Evolutionary conservation across 2,888 invertebrate genomes (phyloP).

Genomic region (Amphipyra berbera): DNA sequence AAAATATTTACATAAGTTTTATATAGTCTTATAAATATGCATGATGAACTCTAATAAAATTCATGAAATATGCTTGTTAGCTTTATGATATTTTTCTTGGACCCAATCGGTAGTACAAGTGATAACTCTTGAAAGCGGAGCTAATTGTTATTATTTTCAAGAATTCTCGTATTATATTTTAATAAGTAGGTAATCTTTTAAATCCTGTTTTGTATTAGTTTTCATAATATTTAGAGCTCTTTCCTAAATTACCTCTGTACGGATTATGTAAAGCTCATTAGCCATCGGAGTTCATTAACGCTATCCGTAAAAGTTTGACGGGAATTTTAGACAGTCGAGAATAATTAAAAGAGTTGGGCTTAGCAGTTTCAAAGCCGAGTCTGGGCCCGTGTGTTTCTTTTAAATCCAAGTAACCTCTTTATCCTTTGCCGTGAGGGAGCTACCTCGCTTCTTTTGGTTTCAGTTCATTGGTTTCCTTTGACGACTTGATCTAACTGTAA

Average conservation of each 20-base stretch:
- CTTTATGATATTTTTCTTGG: conserved; percentile 34
- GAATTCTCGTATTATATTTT: too few relatives aligned
- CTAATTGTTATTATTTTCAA: too few relatives aligned
- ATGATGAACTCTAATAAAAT: conserved; percentile 36
- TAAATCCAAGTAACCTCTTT: conserved; percentile 62
- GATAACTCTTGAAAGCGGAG: too few relatives aligned
- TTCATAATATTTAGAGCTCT: conserved; percentile 24
- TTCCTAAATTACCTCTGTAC: conserved; percentile 54
- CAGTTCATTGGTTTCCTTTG: conserved; percentile 61
- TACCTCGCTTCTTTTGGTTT: conserved; percentile 58
- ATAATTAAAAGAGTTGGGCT: conserved; percentile 79
- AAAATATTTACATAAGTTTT: conserved; percentile 43
- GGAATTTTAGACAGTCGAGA: conserved; percentile 68
- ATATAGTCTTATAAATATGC: conserved; percentile 48
- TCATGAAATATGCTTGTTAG: conserved; percentile 44
- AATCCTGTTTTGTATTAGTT: too few relatives aligned
- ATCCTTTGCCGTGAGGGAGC: conserved; percentile 52
- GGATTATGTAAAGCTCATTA: conserved; percentile 71
- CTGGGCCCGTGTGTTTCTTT: conserved; percentile 60
- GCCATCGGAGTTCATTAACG: conserved; percentile 71
- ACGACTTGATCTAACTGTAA: conserved; percentile 60
- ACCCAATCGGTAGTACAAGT: neutral
- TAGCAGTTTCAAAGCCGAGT: conserved; percentile 70
- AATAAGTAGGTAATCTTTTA: too few relatives aligned
- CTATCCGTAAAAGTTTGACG: conserved; percentile 64